Evolutionary conservation across 2,113 vertebrate genomes (phyloP), one percentile per base, ranked within the genome.

Genomic region (Xenopus tropicalis): DNA sequence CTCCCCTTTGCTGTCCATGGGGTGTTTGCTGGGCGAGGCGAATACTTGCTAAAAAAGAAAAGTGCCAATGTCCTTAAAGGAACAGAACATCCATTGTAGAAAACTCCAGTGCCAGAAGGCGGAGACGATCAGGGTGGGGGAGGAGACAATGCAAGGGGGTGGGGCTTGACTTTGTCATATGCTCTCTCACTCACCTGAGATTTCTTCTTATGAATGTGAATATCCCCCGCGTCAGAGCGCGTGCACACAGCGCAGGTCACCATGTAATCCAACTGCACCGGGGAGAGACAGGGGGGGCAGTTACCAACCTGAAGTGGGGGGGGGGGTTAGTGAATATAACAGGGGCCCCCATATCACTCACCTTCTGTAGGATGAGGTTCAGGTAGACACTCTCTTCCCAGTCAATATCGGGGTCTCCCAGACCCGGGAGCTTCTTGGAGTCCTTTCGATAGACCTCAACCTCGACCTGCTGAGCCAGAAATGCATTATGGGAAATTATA

Each of bases 371-470:
- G 80, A 98, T 93, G 58, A 99, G 96, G 71, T 99, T 99, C 83
- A 99, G 82, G 90, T 96, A 99, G 73, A 99, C 97, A 0, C 96
- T 98, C 86, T 99, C 97, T 81, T 99, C 97, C 97, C 97, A 99
- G 86, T 99, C 97, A 3, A 99, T 98, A 81, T 99, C 97, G 0
- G 96, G 97, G 77, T 99, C 97, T 0, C 97, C 97, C 2, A 99
- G 89, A 48, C 97, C 97, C 0, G 97, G 97, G 54, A 99, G 92
- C 88, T 98, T 99, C 89, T 96, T 98, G 0, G 97, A 99, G 88
- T 98, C 97, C 46, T 96, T 92, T 67, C 97, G 86, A 85, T 97
- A 99, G 20, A 99, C 97, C 83, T 99, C 97, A 29, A 99, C 95
- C 80, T 98, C 96, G 79, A 94, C 94, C 94, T 98, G 86, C 61